Evolutionary conservation across 2,888 invertebrate genomes (phyloP), one percentile per base, ranked within the genome.

Genomic region (Drosophila mulleri): DNA sequence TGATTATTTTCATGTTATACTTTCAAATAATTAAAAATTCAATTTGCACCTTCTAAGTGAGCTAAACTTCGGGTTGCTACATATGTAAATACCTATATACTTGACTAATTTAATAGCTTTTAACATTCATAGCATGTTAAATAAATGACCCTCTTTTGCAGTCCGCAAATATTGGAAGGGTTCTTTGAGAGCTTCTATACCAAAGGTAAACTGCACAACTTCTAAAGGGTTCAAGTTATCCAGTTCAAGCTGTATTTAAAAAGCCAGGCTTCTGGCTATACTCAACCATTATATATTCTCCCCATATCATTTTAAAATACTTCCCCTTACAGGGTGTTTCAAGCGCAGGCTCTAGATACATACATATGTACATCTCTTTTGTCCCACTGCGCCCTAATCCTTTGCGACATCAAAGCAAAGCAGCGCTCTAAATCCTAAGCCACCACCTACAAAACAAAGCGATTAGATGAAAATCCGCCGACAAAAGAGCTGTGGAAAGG

Each of bases 361-460:
- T 3, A 8, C 23, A 18, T 14, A n/a, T n/a, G n/a, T n/a, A 9
- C 26, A 54, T n/a, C n/a, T 39, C 26, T 12, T 39, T 35, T 20
- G 37, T n/a, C 37, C n/a, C n/a, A 14, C 14, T 53, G 35, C 14
- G 44, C 42, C 37, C 48, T 77, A 75, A 77, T 79, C 79, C 77
- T 75, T 70, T 70, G 79, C 56, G 37, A 70, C 63, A 77, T 77
- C 80, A 79, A 77, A 77, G 79, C 39, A 32, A 57, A 20, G 35
- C 44, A 62, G 65, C 75, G 65, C 54, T 29, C 29, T 32, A 59
- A 59, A 48, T 60, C 79, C 66, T 77, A 75, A 79, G 75, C 71
- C 79, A 56, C 50, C 77, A 75, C 77, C 80, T 77, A 75, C 83
- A 67, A 80, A 77, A 81, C 79, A 82, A 80, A 77, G 72, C 71